A percentile compares a stretch with the other conserved stretches of the same genome.
phyloP scores from a whole-genome alignment of 1,140 invertebrate genomes.

The Papilio polyxenes region DNA sequence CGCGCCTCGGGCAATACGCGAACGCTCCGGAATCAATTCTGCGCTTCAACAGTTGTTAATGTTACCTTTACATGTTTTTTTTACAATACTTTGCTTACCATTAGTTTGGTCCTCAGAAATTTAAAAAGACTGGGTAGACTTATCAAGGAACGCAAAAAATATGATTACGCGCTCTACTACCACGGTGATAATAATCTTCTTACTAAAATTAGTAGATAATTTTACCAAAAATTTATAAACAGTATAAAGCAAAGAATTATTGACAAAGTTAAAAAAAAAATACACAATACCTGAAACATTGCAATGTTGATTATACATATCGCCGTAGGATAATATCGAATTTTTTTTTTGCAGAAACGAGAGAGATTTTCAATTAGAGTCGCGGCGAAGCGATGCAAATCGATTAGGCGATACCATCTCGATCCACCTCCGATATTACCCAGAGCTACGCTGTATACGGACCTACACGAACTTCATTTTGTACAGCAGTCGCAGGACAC shows the following conservation, averaged over 20 bases:
- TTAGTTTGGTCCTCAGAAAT: too few species aligned
- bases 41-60: neutral
- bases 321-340: constrained; percentile 41
- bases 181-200: too few species aligned
- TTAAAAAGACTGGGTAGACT: too few species aligned
- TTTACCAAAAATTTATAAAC: too few species aligned
- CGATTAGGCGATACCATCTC: neutral
- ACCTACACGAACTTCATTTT: neutral
- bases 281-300: neutral
- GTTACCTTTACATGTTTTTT: neutral
- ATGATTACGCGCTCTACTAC: too few species aligned
- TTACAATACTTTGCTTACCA: neutral
- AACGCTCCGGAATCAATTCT: constrained; percentile 1
- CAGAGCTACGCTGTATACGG: neutral
- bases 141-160: too few species aligned
- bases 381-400: neutral
- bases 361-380: constrained; percentile 20
- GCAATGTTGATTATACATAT: neutral
- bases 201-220: too few species aligned
- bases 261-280: neutral
- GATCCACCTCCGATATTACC: neutral
- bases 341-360: constrained; percentile 45
- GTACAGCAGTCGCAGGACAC: too few species aligned
- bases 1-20: constrained; percentile 3
- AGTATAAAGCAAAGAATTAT: too few species aligned